Evolutionary conservation across 1,140 invertebrate species (phyloP).

Genomic region (Cherax destructor): DNA sequence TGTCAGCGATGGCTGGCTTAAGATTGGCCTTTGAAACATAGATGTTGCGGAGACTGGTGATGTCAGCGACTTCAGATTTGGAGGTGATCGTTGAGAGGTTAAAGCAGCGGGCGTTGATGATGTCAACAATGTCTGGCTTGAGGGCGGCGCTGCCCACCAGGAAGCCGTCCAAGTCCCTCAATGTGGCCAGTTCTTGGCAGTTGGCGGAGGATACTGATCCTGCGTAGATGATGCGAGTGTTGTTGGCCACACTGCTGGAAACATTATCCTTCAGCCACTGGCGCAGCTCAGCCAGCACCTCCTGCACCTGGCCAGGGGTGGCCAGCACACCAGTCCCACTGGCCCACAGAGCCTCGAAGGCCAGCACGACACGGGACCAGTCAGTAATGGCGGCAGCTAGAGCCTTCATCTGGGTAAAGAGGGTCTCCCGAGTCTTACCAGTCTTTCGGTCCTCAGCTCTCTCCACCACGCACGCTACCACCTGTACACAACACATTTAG

Average conservation of each 20-base stretch:
- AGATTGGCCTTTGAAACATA: too few species aligned
- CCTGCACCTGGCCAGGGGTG: constrained; percentile 80
- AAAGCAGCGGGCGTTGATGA: constrained; percentile 82
- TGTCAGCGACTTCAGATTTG: too few species aligned
- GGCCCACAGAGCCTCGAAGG: constrained; percentile 54
- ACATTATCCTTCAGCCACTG: constrained; percentile 90
- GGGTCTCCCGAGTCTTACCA: constrained; percentile 7
- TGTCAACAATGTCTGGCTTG: constrained; percentile 97
- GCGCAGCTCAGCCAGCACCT: constrained; percentile 85
- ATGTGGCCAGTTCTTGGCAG: constrained; percentile 89
- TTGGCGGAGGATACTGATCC: constrained; percentile 96
- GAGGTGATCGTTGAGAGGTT: too few species aligned
- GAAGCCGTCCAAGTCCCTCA: constrained; percentile 98
- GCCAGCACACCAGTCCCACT: constrained; percentile 94
- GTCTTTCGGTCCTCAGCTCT: constrained; percentile 3
- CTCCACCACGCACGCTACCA: constrained; percentile 50
- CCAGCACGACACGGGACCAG: constrained; percentile 71
- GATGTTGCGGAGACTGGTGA: too few species aligned
- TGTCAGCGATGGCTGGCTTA: too few species aligned
- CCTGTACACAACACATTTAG: constrained; percentile 4
- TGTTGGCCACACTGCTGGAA: constrained; percentile 82
- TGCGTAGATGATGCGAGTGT: constrained; percentile 94
- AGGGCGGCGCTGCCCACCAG: constrained; percentile 97
- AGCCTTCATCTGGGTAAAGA: constrained; percentile 73
- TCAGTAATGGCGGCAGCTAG: constrained; percentile 80